Evolutionary conservation across 2,797 vertebrate species (phyloP), one percentile per base, ranked within the genome.

Genomic region (Vespertilio murinus): DNA sequence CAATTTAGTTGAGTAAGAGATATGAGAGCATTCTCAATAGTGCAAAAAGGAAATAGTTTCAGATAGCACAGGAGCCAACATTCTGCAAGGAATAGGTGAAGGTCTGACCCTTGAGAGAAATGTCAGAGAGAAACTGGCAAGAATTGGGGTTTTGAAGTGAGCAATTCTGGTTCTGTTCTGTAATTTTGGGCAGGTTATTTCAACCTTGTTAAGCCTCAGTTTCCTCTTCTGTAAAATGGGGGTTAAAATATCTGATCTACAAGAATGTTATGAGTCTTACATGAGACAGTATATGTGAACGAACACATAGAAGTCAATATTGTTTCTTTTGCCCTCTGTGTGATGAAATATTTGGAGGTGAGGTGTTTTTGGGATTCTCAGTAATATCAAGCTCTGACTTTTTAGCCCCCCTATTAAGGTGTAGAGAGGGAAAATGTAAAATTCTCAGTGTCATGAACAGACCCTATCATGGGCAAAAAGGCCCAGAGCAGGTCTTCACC

Each of bases 301-400:
- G 52, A n/a, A n/a, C 33, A 38, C 18, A 18, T 7, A 86, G 28
- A 82, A 77, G 38, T 3, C 45, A 77, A 25, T 30, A 42, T 22
- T 10, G 47, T 1, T 56, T 73, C 45, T 88, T 22, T 79, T 59
- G 20, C 52, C 35, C 47, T 61, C 18, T 69, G 4, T 79, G 20
- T 35, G 80, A 65, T 52, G 28, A 78, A 74, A 70, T 90, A 17
- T 78, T 85, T 74, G 73, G 59, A 52, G 11, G 7, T 47, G 17
- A 65, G 18, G 22, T 95, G 14, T 73, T 93, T 93, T 86, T 8
- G 49, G 42, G 30, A 33, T 83, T 86, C 69, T 92, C n/a, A 38
- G 18, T 70, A 70, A 47, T 61, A 52, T 65, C 77, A 85, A 61
- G 79, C 3, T 70, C 90, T 88, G 40, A 74, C 77, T 80, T 75